Evolutionary conservation across 2,888 invertebrate species (phyloP).

Genomic region (Scaptomyza tumidula): DNA sequence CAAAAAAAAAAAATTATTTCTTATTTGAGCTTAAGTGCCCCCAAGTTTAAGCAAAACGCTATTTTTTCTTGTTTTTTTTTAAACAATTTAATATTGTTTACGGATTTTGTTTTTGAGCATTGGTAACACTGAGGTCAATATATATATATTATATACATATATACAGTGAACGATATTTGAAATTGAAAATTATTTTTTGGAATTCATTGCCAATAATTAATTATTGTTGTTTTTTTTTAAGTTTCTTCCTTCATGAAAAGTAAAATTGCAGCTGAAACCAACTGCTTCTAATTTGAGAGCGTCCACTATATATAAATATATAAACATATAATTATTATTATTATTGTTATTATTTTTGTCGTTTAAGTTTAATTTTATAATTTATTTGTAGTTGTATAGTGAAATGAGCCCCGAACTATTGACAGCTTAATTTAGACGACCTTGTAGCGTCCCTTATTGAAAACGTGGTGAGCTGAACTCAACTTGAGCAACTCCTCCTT

Average conservation of each 20-base stretch:
- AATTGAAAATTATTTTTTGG: neutral
- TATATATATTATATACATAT: neutral
- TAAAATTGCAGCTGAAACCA: no score
- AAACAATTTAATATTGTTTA: neutral
- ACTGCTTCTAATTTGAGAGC: neutral
- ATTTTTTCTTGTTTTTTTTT: neutral
- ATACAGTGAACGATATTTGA: neutral
- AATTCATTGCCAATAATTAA: neutral
- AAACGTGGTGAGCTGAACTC: constrained; percentile 93
- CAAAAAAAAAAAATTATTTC: no score
- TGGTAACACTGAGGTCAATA: neutral
- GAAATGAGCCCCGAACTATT: neutral
- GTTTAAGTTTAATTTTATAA: neutral
- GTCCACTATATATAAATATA: neutral
- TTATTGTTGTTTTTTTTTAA: no score
- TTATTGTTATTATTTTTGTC: neutral
- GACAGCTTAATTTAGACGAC: constrained; percentile 90
- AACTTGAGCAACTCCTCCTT: constrained; percentile 98
- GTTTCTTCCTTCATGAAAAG: no score
- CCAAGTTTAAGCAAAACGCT: no score
- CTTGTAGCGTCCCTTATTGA: constrained; percentile 97
- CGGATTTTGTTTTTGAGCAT: neutral
- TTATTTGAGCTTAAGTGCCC: no score
- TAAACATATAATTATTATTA: neutral
- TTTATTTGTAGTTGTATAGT: neutral